Base-by-base conservation (phyloP, 1,140 invertebrate genomes). In the Aphelinus certus region DNA sequence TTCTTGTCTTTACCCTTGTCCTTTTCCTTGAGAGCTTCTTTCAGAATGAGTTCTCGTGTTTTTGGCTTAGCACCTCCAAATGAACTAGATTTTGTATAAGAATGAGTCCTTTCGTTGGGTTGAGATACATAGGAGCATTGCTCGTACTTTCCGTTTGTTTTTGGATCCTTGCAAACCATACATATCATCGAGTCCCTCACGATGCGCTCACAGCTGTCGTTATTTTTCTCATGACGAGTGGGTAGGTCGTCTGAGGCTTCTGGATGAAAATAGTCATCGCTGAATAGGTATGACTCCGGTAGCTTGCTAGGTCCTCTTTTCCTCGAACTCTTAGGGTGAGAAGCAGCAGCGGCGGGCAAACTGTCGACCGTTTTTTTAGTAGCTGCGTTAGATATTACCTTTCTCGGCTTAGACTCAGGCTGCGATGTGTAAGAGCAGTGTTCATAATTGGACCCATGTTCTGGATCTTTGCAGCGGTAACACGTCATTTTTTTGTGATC, bases 71-170 rank as follows among this genome's bases (percentile, higher is more conserved):
- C 75, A 7, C 75, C 78, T 1, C 80, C 77, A 62, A 80, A 82
- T 0, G 80, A 81, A 57, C 81, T 81, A 26, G 81, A 79, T 67
- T 81, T 81, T 2, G 75, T 76, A 80, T 91, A 92, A 26, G 26
- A 26, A 26, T 26, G 51, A 4, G 51, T 53, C 51, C 9, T 53
- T 53, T 53, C 89, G 77, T 90, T 90, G 0, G 91, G 91, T 77
- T 89, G 86, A 9, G 90, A 86, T 3, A 90, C 90, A 82, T 94
- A 94, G 0, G 92, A 92, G 79, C 93, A 94, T 64, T 92, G 92
- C 85, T 94, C 92, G 81, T 91, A 94, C 73, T 92, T 92, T 3
- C 91, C 92, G 46, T 91, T 91, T n/a, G 91, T 93, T 82, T 92
- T 91, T 1, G 89, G 88, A 79, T 94, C 89, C 80, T 90, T 89